A percentile compares a stretch with the other conserved stretches of the same genome.
Evolutionary conservation across 2,797 vertebrate species (phyloP).

Genomic region (Phalanger gymnotis): DNA sequence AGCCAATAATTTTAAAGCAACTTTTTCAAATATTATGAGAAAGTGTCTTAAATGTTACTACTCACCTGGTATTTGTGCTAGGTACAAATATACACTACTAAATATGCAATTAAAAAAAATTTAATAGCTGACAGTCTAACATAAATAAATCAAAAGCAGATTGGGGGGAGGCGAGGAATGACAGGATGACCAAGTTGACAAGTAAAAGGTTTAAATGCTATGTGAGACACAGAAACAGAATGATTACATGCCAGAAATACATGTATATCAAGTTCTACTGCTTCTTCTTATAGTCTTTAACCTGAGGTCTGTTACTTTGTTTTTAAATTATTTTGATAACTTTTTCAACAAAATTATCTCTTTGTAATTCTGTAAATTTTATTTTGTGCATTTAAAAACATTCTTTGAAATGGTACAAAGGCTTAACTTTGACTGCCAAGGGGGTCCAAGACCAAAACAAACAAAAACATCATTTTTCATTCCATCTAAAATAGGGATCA

Average conservation of each 20-base stretch:
- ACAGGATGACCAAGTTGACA: conserved; percentile 6
- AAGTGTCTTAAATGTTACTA: conserved; percentile 34
- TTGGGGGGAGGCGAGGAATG: background rate
- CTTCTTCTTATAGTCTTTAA: background rate
- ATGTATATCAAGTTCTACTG: background rate
- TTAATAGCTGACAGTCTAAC: background rate
- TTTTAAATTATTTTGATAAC: background rate
- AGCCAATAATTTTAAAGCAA: background rate
- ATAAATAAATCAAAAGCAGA: background rate
- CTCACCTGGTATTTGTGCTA: background rate
- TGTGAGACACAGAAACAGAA: conserved; percentile 7
- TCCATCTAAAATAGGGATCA: background rate
- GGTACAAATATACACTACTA: background rate
- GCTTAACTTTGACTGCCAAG: background rate
- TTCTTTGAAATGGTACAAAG: conserved; percentile 35
- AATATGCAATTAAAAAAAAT: conserved; percentile 1
- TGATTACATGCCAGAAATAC: conserved; percentile 14
- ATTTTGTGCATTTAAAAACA: conserved; percentile 31
- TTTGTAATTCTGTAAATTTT: background rate
- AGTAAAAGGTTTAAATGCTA: conserved; percentile 28
- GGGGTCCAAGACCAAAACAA: background rate
- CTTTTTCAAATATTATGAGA: background rate
- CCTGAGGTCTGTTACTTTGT: background rate
- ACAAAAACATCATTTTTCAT: background rate
- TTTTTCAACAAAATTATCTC: background rate